Conservation (phyloP, 2,888 invertebrate genomes). For the Epinotia demarniana region DNA sequence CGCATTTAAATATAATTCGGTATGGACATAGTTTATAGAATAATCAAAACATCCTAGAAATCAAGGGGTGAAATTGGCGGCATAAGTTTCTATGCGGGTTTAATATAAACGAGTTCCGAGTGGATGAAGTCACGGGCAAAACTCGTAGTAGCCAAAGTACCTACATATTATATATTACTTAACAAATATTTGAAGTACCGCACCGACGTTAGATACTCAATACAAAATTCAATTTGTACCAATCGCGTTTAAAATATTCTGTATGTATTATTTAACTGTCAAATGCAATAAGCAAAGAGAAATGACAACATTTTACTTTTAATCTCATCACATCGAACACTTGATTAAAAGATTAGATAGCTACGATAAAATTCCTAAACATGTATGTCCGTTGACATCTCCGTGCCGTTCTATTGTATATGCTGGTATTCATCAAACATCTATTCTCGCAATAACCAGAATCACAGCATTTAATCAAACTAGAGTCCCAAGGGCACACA, state of each 20-base stretch:
- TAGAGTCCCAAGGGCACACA: slow-evolving; percentile 48
- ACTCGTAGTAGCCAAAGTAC: too few species aligned
- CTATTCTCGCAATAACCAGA: slow-evolving; percentile 23
- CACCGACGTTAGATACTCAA: background rate
- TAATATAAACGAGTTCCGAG: too few species aligned
- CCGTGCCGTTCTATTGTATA: background rate
- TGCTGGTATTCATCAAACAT: slow-evolving; percentile 10
- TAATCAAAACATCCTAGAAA: too few species aligned
- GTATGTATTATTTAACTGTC: background rate
- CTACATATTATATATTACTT: too few species aligned
- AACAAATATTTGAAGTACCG: too few species aligned
- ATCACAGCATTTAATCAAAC: slow-evolving; percentile 43
- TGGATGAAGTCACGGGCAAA: too few species aligned
- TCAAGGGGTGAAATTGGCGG: too few species aligned
- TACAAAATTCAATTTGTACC: background rate
- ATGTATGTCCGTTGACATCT: too few species aligned
- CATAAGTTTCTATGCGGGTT: too few species aligned
- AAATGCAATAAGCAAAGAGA: background rate
- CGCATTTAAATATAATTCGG: too few species aligned
- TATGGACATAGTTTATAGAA: too few species aligned
- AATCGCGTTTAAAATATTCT: background rate
- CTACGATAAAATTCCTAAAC: background rate
- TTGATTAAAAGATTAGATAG: background rate
- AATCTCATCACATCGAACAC: background rate
- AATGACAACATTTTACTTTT: background rate